Percentiles rank a stretch among this genome's conserved stretches.
These are phyloP conservation scores for Cyprinodon brontotheroides DNA, from an alignment of 2,113 vertebrate species.

Conservation along the genomic window DNA sequence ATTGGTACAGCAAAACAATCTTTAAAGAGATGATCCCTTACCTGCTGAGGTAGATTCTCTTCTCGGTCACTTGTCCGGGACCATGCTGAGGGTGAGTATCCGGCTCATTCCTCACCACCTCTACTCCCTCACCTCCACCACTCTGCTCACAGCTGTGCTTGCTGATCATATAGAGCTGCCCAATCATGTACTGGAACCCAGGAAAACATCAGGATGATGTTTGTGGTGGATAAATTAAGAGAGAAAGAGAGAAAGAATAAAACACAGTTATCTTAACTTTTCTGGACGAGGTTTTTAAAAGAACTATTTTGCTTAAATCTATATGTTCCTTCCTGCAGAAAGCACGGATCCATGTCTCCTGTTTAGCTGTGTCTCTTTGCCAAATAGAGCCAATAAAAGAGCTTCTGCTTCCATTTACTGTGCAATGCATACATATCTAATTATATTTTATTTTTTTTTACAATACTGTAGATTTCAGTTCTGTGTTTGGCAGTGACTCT, in stretches of 20 bases:
- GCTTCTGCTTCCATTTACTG: not conserved
- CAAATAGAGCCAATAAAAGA: not conserved
- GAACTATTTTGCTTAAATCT: too few species aligned
- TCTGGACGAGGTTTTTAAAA: too few species aligned
- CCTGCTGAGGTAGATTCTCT: conserved; percentile 91
- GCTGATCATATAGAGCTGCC: conserved; percentile 94
- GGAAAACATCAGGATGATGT: conserved; percentile 18
- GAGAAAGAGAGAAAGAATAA: not conserved
- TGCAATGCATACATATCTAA: too few species aligned
- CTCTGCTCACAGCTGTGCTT: conserved; percentile 93
- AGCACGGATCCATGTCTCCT: not conserved
- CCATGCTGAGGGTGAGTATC: conserved; percentile 85
- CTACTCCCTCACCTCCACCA: conserved; percentile 87
- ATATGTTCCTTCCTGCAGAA: too few species aligned
- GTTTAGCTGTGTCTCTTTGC: not conserved
- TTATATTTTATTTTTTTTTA: not conserved
- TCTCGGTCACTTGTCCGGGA: conserved; percentile 88
- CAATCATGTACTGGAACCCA: conserved; percentile 82
- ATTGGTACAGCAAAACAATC: conserved; percentile 1
- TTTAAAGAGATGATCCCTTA: conserved; percentile 45
- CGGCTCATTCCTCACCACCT: conserved; percentile 87
- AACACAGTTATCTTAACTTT: not conserved
- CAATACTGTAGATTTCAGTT: not conserved
- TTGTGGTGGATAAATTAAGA: not conserved
- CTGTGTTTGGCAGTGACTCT: not conserved